A percentile compares a stretch with the other conserved stretches of the same genome.
phyloP scores from a whole-genome alignment of 2,113 vertebrate genomes.

The Bucco capensis region DNA sequence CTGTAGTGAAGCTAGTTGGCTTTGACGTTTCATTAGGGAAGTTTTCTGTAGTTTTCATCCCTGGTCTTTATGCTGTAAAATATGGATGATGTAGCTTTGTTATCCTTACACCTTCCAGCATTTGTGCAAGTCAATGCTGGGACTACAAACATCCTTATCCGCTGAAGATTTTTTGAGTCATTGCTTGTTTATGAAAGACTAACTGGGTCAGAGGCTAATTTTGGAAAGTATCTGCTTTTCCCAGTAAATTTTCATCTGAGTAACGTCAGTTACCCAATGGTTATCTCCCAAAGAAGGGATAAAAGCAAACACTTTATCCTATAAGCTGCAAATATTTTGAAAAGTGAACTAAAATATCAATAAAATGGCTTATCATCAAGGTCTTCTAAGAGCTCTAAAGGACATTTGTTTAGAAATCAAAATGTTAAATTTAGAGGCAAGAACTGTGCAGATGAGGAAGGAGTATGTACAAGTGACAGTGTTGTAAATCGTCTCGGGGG shows the following conservation, averaged over 20 bases:
- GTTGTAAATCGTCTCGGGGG: slow-evolving; percentile 8
- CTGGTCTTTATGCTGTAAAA: not conserved
- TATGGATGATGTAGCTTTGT: not conserved
- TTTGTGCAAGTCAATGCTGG: not conserved
- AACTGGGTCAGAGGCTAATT: slow-evolving; percentile 40
- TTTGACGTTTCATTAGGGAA: slow-evolving; percentile 54
- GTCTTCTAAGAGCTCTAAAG: not conserved
- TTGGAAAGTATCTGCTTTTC: not conserved
- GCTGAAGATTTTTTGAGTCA: not conserved
- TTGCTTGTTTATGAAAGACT: slow-evolving; percentile 25
- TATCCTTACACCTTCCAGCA: not conserved
- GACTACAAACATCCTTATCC: not conserved
- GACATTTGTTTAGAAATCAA: slow-evolving; percentile 26
- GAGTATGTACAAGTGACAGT: not conserved
- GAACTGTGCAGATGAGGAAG: not conserved
- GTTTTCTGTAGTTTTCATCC: not conserved
- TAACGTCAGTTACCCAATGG: not conserved
- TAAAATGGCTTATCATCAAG: slow-evolving; percentile 7
- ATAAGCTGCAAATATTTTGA: slow-evolving; percentile 40
- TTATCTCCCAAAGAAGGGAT: not conserved
- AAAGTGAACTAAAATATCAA: not conserved
- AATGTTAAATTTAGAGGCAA: not conserved
- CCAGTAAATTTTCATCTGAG: not conserved
- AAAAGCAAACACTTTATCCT: slow-evolving; percentile 42
- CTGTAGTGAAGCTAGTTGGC: slow-evolving; percentile 36